A percentile compares a stretch with the other conserved stretches of the same genome.
These are phyloP conservation scores for Sylvilagus bachmani DNA, from an alignment of 2,113 vertebrate species.

Conservation along the genomic window DNA sequence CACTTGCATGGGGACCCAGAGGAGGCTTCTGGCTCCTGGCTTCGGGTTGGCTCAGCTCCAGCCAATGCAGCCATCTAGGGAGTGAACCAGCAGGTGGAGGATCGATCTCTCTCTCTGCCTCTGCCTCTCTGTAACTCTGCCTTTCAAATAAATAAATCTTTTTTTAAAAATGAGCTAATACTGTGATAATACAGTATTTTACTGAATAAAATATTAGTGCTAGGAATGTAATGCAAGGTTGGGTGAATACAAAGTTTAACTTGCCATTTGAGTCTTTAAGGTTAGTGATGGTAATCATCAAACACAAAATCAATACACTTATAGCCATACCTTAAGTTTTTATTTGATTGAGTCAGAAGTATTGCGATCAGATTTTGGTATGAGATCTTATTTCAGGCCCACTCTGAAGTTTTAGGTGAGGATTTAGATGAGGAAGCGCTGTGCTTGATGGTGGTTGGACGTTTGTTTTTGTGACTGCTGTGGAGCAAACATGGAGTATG, in stretches of 20 bases:
- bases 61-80: too few relatives aligned
- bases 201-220: slow-evolving; percentile 31
- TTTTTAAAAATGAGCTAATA: neutral
- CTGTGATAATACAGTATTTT: neutral
- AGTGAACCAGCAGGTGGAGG: too few relatives aligned
- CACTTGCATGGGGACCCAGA: too few relatives aligned
- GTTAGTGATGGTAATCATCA: slow-evolving; percentile 16
- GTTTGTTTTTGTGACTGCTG: slow-evolving; percentile 45
- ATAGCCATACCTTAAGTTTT: slow-evolving; percentile 41
- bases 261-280: slow-evolving; percentile 23
- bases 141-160: too few relatives aligned
- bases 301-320: neutral
- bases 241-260: slow-evolving; percentile 34
- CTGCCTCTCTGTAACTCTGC: too few relatives aligned
- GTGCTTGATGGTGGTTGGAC: neutral
- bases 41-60: too few relatives aligned
- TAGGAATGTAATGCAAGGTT: neutral
- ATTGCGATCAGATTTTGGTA: neutral
- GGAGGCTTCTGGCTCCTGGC: too few relatives aligned
- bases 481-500: neutral
- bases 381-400: slow-evolving; percentile 37
- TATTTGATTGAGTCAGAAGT: slow-evolving; percentile 4
- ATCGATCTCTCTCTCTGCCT: too few relatives aligned
- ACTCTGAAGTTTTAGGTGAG: slow-evolving; percentile 25
- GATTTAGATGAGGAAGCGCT: neutral